Conservation (phyloP, 2,888 invertebrate genomes). For the Callosobruchus maculatus region DNA sequence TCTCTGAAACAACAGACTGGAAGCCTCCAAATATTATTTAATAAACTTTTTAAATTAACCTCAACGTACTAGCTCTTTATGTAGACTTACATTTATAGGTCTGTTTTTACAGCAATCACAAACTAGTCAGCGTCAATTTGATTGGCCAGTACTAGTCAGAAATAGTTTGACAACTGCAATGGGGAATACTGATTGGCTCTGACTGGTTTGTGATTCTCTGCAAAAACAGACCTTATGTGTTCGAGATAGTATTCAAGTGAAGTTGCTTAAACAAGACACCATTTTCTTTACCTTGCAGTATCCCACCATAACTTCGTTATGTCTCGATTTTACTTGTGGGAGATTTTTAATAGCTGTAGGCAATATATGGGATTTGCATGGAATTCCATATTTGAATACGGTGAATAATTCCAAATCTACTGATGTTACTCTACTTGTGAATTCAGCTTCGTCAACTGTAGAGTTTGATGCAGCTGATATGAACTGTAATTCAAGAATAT, state of each 20-base stretch:
- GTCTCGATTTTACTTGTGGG: constrained; percentile 45
- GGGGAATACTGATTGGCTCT: too few relatives aligned
- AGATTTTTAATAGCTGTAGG: constrained; percentile 47
- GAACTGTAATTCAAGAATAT: not conserved
- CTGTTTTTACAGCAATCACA: too few relatives aligned
- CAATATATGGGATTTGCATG: constrained; percentile 57
- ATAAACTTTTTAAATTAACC: too few relatives aligned
- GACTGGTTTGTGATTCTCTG: too few relatives aligned
- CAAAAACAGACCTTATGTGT: too few relatives aligned
- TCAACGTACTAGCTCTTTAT: too few relatives aligned
- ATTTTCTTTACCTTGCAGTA: constrained; percentile 52
- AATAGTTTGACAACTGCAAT: too few relatives aligned
- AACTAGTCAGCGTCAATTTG: too few relatives aligned
- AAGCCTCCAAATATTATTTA: too few relatives aligned
- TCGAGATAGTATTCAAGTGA: not conserved
- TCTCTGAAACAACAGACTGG: too few relatives aligned
- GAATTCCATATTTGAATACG: constrained; percentile 55
- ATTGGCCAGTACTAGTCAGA: too few relatives aligned
- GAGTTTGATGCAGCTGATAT: constrained; percentile 5
- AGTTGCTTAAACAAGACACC: not conserved
- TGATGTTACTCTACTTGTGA: constrained; percentile 1
- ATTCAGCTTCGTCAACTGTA: not conserved
- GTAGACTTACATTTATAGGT: too few relatives aligned
- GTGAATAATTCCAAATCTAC: constrained; percentile 39
- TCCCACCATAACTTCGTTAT: constrained; percentile 55